Percentiles rank a stretch among this genome's conserved stretches.
phyloP scores from a whole-genome alignment of 2,113 vertebrate genomes.

The Callochromis pleurospilus region DNA sequence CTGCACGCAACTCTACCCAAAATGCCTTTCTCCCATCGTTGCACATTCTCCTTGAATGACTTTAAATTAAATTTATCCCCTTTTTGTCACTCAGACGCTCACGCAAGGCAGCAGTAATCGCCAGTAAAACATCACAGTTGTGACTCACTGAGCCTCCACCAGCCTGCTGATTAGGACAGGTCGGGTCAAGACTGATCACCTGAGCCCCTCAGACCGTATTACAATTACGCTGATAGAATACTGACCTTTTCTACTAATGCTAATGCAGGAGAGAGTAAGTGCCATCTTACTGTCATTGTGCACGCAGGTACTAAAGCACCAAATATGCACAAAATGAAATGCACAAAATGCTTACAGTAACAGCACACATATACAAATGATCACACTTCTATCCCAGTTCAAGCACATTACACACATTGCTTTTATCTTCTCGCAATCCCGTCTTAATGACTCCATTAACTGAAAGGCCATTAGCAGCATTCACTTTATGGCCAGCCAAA shows the following conservation, averaged over 20 bases:
- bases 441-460: slow-evolving; percentile 71
- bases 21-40: slow-evolving; percentile 36
- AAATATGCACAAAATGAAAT: background rate
- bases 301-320: background rate
- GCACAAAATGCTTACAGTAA: slow-evolving; percentile 18
- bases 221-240: slow-evolving; percentile 33
- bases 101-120: background rate
- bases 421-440: slow-evolving; percentile 65
- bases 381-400: slow-evolving; percentile 13
- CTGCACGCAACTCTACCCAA: slow-evolving; percentile 47
- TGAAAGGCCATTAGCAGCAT: slow-evolving; percentile 60
- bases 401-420: slow-evolving; percentile 46
- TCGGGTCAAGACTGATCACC: slow-evolving; percentile 39
- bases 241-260: slow-evolving; percentile 34
- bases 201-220: slow-evolving; percentile 22
- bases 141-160: slow-evolving; percentile 11
- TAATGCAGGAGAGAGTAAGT: background rate
- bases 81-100: slow-evolving; percentile 14
- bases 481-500: slow-evolving; percentile 60
- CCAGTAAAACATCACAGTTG: slow-evolving; percentile 3
- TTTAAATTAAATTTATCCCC: slow-evolving; percentile 20
- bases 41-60: slow-evolving; percentile 19
- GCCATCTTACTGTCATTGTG: background rate
- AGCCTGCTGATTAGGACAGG: slow-evolving; percentile 24
- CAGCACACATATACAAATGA: slow-evolving; percentile 33